Evolutionary conservation across 2,888 invertebrate species (phyloP), one percentile per base, ranked within the genome.

Genomic region (Eristalis arbustorum): DNA sequence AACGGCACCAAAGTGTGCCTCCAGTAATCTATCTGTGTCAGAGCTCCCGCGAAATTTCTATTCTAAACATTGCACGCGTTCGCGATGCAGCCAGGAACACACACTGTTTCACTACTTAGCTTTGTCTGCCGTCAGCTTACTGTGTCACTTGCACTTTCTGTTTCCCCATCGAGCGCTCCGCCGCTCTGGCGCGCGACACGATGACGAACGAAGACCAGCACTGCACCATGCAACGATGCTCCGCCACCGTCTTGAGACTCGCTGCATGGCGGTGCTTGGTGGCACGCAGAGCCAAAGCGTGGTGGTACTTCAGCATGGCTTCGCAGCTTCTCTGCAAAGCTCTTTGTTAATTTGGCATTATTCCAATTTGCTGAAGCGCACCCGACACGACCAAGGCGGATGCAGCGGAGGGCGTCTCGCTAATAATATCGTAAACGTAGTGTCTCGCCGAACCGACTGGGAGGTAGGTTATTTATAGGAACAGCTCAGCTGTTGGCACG

Each of bases 281-380:
- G 49, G 14, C 31, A 34, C 31, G 28, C 37, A 25, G 37, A 10
- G 28, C 28, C 42, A 28, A 6, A 22, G 25, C 66, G 40, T 66
- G 76, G 40, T 23, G 14, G 25, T 75, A 77, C 37, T 66, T 73
- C 61, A 78, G 74, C 85, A 87, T 79, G 83, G 72, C 78, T 87
- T 87, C 75, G 68, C 82, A 74, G 73, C 69, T 77, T 82, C 73
- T 61, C 64, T 62, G 69, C 68, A 66, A 66, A 75, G 71, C 74
- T 83, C 83, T 85, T 79, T 82, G 87, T 75, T 87, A 75, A 87
- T 83, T 83, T 87, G 87, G 87, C 87, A 87, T 87, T 83, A 75
- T 83, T 87, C 83, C 87, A 83, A 87, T 83, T 87, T 56, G 69
- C 67, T 42, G 23, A 61, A 78, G 78, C 71, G 57, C 66, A 56